Evolutionary conservation across 2,797 vertebrate genomes (phyloP).

Genomic region (Betta splendens): DNA sequence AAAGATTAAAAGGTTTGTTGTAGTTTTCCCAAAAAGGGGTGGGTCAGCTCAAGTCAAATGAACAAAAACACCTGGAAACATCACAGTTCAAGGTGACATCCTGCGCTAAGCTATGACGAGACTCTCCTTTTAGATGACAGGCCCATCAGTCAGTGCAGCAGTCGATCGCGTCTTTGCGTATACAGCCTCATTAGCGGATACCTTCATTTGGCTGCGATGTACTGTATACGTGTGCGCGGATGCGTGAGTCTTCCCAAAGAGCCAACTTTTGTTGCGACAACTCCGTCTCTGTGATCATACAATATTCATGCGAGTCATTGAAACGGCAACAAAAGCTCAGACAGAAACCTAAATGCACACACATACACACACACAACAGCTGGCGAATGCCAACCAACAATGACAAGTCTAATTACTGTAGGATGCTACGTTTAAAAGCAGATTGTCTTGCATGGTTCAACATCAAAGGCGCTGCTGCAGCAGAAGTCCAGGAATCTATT

Average conservation of each 20-base stretch:
- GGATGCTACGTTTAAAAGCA: slow-evolving; percentile 26
- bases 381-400: slow-evolving; percentile 45
- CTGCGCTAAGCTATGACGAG: slow-evolving; percentile 23
- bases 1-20: slow-evolving; percentile 8
- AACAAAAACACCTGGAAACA: background rate
- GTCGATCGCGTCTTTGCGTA: slow-evolving; percentile 21
- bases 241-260: slow-evolving; percentile 10
- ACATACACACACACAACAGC: slow-evolving; percentile 34
- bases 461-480: background rate
- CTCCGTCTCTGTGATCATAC: slow-evolving; percentile 33
- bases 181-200: slow-evolving; percentile 12
- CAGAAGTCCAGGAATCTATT: too few species aligned
- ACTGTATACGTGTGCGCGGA: background rate
- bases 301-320: slow-evolving; percentile 56
- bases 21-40: slow-evolving; percentile 1
- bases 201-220: background rate
- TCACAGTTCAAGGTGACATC: slow-evolving; percentile 30
- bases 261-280: slow-evolving; percentile 11
- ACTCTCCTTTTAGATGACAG: slow-evolving; percentile 22
- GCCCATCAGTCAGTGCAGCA: slow-evolving; percentile 44
- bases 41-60: slow-evolving; percentile 14
- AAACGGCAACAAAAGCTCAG: slow-evolving; percentile 28
- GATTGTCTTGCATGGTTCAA: background rate
- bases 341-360: slow-evolving; percentile 13
- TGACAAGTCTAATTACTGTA: slow-evolving; percentile 51